phyloP scores from a whole-genome alignment of 1,140 invertebrate species.

The Gryon sp. region DNA sequence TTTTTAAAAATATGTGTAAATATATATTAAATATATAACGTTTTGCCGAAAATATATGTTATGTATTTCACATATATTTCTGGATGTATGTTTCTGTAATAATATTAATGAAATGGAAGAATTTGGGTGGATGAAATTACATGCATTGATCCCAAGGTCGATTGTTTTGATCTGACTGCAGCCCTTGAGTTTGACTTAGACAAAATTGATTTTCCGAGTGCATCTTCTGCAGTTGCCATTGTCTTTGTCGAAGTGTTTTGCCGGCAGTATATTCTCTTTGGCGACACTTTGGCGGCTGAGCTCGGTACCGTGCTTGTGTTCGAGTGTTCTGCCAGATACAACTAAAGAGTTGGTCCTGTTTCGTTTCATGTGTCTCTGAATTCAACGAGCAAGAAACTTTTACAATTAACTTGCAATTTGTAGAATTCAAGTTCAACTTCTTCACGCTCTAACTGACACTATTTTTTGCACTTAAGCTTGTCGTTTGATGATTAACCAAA shows the following conservation, averaged over 20 bases:
- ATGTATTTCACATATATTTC: too few species aligned
- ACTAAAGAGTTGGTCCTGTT: constrained; percentile 43
- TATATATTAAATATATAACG: too few species aligned
- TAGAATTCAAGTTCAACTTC: constrained; percentile 40
- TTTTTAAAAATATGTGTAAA: too few species aligned
- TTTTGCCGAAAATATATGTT: too few species aligned
- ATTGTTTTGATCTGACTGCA: constrained; percentile 18
- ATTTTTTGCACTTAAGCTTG: neutral
- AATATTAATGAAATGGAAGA: too few species aligned
- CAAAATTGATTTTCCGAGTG: constrained; percentile 69
- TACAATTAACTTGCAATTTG: constrained; percentile 33
- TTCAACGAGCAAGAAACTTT: constrained; percentile 32
- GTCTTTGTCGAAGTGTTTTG: constrained; percentile 70
- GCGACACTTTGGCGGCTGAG: constrained; percentile 61
- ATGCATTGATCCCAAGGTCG: constrained; percentile 51
- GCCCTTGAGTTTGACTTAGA: constrained; percentile 48
- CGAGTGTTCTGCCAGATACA: constrained; percentile 55
- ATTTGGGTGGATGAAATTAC: constrained; percentile 28
- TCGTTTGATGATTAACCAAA: neutral
- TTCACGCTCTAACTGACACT: constrained; percentile 7
- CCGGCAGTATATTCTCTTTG: constrained; percentile 63
- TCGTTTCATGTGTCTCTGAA: constrained; percentile 18
- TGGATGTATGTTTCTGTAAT: neutral
- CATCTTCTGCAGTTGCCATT: constrained; percentile 63
- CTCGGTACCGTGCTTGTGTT: constrained; percentile 51